Evolutionary conservation across 2,113 vertebrate genomes (phyloP).

Genomic region (Planiliza haematocheilus): DNA sequence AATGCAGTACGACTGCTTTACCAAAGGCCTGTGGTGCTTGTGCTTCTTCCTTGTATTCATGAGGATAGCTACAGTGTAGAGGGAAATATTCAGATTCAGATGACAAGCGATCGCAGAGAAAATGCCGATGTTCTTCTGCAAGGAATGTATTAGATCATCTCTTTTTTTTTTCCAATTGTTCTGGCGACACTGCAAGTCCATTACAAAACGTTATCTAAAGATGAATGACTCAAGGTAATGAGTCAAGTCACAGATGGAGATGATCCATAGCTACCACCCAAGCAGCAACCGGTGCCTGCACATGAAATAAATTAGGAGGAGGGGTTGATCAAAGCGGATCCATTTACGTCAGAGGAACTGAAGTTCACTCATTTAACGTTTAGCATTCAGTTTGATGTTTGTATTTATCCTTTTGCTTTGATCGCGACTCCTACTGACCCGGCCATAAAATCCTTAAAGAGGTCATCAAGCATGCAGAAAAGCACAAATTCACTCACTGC

Average conservation of each 20-base stretch:
- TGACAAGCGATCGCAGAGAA: no score
- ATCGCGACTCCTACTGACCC: constrained; percentile 10
- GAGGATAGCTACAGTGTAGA: not conserved
- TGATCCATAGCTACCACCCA: constrained; percentile 18
- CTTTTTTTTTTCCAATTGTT: not conserved
- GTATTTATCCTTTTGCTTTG: constrained; percentile 20
- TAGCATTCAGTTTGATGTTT: constrained; percentile 29
- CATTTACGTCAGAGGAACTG: constrained; percentile 20
- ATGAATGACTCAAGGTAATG: constrained; percentile 27
- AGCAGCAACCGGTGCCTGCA: constrained; percentile 22
- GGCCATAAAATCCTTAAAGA: not conserved
- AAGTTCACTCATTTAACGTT: constrained; percentile 23
- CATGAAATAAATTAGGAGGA: constrained; percentile 7
- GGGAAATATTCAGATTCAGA: not conserved
- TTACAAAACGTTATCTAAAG: not conserved
- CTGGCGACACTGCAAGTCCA: not conserved
- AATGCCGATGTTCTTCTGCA: no score
- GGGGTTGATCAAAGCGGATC: constrained; percentile 21
- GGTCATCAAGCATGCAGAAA: not conserved
- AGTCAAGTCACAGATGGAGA: constrained; percentile 13
- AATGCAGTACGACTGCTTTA: no score
- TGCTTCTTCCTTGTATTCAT: not conserved
- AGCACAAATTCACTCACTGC: not conserved
- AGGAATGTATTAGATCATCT: no score
- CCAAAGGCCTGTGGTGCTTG: no score